A percentile compares a stretch with the other conserved stretches of the same genome.
Conservation (phyloP, 2,113 vertebrate genomes). For the Chamaetylas fuelleborni region DNA sequence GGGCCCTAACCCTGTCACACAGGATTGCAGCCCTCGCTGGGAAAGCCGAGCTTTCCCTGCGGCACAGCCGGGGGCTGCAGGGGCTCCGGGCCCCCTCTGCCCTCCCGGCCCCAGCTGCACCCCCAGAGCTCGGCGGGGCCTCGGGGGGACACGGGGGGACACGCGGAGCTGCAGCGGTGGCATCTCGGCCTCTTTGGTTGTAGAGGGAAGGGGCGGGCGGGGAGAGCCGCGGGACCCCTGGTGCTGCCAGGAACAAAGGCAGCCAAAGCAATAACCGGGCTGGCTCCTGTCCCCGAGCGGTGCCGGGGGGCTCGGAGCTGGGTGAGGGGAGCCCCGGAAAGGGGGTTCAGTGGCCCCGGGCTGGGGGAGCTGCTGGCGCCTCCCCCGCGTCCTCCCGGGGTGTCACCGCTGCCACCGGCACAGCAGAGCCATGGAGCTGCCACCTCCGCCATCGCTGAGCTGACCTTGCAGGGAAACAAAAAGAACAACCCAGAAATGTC, state of each 20-base stretch:
- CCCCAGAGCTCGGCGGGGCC: not conserved
- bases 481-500: conserved; percentile 5
- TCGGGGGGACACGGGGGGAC: not conserved
- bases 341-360: not conserved
- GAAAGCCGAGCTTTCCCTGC: not conserved
- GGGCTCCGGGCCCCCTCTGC: not conserved
- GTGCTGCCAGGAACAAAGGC: not conserved
- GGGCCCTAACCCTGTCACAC: not conserved
- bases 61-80: accelerated
- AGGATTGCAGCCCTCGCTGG: not conserved
- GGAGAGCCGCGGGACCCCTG: accelerated
- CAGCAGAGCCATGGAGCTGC: conserved; percentile 33
- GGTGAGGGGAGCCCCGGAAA: accelerated
- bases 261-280: not conserved
- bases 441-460: not conserved
- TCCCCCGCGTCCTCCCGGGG: not conserved
- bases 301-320: not conserved
- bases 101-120: not conserved
- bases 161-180: not conserved
- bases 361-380: not conserved
- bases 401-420: conserved; percentile 7
- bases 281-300: not conserved
- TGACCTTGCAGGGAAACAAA: conserved; percentile 36
- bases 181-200: conserved; percentile 40
- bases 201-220: not conserved